Conservation (phyloP, 2,888 invertebrate genomes). For the Athalia rosae region DNA sequence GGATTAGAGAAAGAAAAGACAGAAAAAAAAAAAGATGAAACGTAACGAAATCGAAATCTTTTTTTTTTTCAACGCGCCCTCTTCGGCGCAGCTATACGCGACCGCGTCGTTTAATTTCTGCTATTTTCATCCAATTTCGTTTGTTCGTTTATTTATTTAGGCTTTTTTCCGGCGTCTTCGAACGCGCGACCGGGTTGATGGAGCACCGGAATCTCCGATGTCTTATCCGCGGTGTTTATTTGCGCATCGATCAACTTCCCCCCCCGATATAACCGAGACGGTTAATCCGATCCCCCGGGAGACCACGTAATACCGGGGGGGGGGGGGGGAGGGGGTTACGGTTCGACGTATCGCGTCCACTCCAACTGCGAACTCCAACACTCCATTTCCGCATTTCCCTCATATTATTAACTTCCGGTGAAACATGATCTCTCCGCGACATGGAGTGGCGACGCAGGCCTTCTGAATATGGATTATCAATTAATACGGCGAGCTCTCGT, state of each 20-base stretch:
- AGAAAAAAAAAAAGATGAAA: no score
- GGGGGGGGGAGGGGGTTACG: no score
- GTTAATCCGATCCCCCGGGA: neutral
- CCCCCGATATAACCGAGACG: neutral
- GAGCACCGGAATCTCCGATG: neutral
- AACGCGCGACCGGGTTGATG: neutral
- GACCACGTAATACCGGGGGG: conserved; percentile 5
- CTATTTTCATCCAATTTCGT: no score
- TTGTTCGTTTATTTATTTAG: neutral
- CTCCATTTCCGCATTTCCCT: conserved; percentile 29
- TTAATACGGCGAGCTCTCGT: neutral
- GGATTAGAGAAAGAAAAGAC: neutral
- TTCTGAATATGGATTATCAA: conserved; percentile 30
- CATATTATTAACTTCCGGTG: conserved; percentile 22
- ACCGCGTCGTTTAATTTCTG: no score
- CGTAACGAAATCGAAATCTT: no score
- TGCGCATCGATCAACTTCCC: conserved; percentile 13
- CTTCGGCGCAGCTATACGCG: no score
- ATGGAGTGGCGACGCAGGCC: neutral
- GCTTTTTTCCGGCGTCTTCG: neutral
- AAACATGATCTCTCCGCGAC: neutral
- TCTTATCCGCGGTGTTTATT: neutral
- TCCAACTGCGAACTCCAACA: neutral
- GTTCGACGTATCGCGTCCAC: neutral
- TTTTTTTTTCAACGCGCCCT: no score